Evolutionary conservation across 2,797 vertebrate genomes (phyloP).

Genomic region (Arrhamphus sclerolepis): DNA sequence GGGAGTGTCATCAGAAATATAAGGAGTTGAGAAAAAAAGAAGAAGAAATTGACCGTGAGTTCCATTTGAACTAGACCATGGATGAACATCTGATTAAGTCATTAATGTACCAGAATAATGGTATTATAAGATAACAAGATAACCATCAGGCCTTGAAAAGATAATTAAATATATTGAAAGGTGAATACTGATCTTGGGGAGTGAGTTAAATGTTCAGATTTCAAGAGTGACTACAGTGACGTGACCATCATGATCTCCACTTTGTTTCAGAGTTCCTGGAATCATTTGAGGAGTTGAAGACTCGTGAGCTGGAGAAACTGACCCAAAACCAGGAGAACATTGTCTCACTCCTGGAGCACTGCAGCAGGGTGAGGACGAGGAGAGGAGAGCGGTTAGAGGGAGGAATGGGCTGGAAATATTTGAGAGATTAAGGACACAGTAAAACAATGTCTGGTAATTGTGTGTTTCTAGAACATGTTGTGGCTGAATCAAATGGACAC

Average conservation of each 20-base stretch:
- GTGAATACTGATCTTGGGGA: too few species aligned
- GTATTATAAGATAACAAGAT: too few species aligned
- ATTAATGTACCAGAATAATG: too few species aligned
- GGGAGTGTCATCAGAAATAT: slow-evolving; percentile 92
- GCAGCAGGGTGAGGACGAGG: slow-evolving; percentile 79
- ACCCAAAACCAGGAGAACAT: slow-evolving; percentile 83
- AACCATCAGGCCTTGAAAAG: too few species aligned
- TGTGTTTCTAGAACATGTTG: slow-evolving; percentile 85
- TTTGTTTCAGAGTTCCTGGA: slow-evolving; percentile 84
- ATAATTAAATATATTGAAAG: too few species aligned
- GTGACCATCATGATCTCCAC: not conserved
- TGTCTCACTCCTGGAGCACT: slow-evolving; percentile 87
- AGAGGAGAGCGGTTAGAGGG: not conserved
- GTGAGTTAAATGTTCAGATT: too few species aligned
- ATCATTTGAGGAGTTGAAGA: slow-evolving; percentile 83
- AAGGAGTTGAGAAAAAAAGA: slow-evolving; percentile 93
- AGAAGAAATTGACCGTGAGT: slow-evolving; percentile 94
- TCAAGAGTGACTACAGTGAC: too few species aligned
- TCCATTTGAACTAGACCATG: not conserved
- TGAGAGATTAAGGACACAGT: not conserved
- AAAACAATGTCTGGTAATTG: not conserved
- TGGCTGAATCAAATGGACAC: slow-evolving; percentile 88
- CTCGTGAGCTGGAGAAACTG: slow-evolving; percentile 83
- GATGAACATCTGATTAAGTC: too few species aligned
- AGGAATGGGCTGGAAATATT: not conserved